Evolutionary conservation across 2,888 invertebrate genomes (phyloP).

Genomic region (Lampropteryx suffumata): DNA sequence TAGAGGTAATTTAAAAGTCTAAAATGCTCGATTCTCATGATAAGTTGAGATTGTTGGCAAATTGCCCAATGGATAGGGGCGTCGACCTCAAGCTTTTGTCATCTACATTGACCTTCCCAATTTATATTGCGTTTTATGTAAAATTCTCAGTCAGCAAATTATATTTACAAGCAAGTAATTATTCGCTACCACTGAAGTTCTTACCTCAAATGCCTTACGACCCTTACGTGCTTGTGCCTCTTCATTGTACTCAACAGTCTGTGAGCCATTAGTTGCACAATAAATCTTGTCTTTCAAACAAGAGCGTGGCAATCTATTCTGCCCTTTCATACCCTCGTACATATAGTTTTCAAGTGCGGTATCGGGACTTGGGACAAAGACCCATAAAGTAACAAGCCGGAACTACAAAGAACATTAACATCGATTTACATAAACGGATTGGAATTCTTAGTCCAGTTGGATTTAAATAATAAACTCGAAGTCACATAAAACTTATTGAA

Average conservation of each 20-base stretch:
- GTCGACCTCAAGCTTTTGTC: slow-evolving; percentile 7
- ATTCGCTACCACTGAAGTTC: no score
- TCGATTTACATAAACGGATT: slow-evolving; percentile 72
- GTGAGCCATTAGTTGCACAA: slow-evolving; percentile 23
- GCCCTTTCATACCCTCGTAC: slow-evolving; percentile 23
- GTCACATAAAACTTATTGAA: slow-evolving; percentile 26
- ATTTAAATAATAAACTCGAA: slow-evolving; percentile 67
- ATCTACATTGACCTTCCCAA: slow-evolving; percentile 6
- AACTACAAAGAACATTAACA: slow-evolving; percentile 57
- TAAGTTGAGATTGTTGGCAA: slow-evolving; percentile 7
- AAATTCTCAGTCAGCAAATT: no score
- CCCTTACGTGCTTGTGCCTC: slow-evolving; percentile 10
- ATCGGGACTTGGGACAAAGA: slow-evolving; percentile 23
- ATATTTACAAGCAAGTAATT: no score
- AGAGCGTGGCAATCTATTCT: slow-evolving; percentile 22
- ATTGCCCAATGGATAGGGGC: slow-evolving; percentile 9
- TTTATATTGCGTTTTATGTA: background rate
- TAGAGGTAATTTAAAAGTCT: no score
- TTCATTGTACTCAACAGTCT: slow-evolving; percentile 25
- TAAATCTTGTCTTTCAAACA: slow-evolving; percentile 26
- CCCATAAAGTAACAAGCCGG: slow-evolving; percentile 38
- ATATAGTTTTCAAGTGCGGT: slow-evolving; percentile 22
- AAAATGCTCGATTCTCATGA: background rate
- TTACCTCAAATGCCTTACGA: slow-evolving; percentile 12
- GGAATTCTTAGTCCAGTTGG: slow-evolving; percentile 57